phyloP scores from a whole-genome alignment of 2,113 vertebrate genomes.

The Lamprotornis superbus region DNA sequence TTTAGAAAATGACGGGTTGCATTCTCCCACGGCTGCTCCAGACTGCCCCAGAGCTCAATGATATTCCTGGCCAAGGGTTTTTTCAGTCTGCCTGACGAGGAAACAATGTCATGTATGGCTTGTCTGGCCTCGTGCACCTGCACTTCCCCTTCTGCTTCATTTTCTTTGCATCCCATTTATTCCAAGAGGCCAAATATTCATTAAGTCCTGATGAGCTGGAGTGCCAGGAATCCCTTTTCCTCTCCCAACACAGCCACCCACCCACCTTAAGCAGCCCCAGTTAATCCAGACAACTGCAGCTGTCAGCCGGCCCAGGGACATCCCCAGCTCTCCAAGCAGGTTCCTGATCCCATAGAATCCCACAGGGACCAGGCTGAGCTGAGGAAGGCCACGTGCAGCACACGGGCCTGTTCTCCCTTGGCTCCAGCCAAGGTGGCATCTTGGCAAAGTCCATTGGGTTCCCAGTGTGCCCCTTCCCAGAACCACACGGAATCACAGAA shows the following conservation, averaged over 20 bases:
- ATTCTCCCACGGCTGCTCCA: constrained; percentile 42
- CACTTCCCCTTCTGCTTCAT: background rate
- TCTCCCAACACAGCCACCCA: rapidly evolving
- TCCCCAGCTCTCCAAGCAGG: background rate
- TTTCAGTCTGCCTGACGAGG: background rate
- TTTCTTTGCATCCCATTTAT: background rate
- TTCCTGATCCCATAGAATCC: rapidly evolving
- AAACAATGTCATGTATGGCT: background rate
- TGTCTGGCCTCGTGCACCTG: background rate
- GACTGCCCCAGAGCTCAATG: constrained; percentile 14
- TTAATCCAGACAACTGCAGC: background rate
- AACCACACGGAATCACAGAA: background rate
- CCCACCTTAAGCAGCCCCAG: background rate
- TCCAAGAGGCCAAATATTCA: background rate
- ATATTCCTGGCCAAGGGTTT: background rate
- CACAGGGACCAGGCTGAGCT: background rate
- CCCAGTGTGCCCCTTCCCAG: background rate
- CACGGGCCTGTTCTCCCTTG: rapidly evolving
- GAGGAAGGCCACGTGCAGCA: background rate
- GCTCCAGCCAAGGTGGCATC: background rate
- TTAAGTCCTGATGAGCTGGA: background rate
- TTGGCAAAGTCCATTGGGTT: background rate
- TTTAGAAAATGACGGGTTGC: constrained; percentile 25
- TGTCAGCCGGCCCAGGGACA: background rate
- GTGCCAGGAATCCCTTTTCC: background rate